Conservation (phyloP, 2,888 invertebrate genomes). For the Carpatolechia fugitivella region DNA sequence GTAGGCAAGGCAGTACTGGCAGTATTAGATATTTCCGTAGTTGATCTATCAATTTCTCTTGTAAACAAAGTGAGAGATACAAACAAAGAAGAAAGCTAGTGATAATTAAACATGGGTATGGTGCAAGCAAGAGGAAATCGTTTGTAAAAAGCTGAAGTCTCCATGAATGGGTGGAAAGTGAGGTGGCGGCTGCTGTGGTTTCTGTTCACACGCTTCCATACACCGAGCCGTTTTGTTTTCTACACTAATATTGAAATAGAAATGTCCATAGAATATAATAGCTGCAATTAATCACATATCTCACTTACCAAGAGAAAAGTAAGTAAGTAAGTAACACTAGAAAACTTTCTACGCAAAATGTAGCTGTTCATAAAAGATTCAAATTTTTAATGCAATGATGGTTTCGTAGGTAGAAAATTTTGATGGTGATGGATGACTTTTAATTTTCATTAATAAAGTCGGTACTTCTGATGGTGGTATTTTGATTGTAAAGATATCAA, state of each 20-base stretch:
- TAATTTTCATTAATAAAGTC: not conserved
- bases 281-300: constrained; percentile 12
- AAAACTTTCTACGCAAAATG: constrained; percentile 14
- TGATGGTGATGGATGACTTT: not conserved
- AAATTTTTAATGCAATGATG: not conserved
- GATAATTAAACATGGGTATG: constrained; percentile 46
- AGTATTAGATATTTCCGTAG: not conserved
- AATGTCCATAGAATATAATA: constrained; percentile 26
- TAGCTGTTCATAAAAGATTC: not conserved
- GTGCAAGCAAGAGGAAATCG: constrained; percentile 65
- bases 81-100: constrained; percentile 65
- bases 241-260: constrained; percentile 37
- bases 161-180: constrained; percentile 78
- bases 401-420: not conserved
- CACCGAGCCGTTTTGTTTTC: constrained; percentile 44
- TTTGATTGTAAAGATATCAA: too few relatives aligned
- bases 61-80: constrained; percentile 29
- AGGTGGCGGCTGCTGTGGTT: constrained; percentile 60
- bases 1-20: too few relatives aligned
- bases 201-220: constrained; percentile 72
- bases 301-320: too few relatives aligned
- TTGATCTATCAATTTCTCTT: constrained; percentile 11
- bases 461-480: not conserved
- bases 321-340: too few relatives aligned
- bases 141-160: constrained; percentile 68